Evolutionary conservation across 1,140 invertebrate species (phyloP).

Genomic region (Triops cancriformis): DNA sequence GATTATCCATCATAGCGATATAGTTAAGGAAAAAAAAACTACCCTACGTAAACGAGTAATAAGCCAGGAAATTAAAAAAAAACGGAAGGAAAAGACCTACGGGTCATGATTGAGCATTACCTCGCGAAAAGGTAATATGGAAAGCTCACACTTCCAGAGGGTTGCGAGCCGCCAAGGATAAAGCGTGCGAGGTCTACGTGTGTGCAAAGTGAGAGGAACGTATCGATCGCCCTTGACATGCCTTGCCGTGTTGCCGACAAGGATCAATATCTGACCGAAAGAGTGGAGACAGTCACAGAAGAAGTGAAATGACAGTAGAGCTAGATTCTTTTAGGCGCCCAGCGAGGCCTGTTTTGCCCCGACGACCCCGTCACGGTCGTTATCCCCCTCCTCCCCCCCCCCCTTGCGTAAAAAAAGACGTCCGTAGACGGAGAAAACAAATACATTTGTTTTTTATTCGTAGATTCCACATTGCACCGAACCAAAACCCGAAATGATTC

Average conservation of each 20-base stretch:
- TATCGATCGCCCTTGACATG: constrained; percentile 12
- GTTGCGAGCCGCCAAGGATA: background rate
- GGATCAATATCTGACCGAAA: constrained; percentile 9
- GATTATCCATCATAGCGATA: too few species aligned
- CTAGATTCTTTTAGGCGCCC: background rate
- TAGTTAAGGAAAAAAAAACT: too few species aligned
- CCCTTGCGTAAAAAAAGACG: background rate
- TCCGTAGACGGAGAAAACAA: background rate
- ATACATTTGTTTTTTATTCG: background rate
- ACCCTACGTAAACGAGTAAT: too few species aligned
- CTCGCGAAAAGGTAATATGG: too few species aligned
- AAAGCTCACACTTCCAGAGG: background rate
- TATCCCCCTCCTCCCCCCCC: background rate
- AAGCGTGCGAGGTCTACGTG: background rate
- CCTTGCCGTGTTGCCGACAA: background rate
- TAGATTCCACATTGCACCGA: background rate
- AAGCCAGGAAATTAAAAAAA: too few species aligned
- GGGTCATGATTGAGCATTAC: too few species aligned
- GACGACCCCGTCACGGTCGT: too few species aligned
- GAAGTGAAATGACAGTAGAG: background rate
- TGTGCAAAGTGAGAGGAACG: background rate
- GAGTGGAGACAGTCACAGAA: background rate
- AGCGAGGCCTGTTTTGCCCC: background rate
- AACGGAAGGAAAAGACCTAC: too few species aligned
- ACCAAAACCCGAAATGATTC: background rate